phyloP scores from a whole-genome alignment of 2,888 invertebrate species.

The Agrotis exclamationis region DNA sequence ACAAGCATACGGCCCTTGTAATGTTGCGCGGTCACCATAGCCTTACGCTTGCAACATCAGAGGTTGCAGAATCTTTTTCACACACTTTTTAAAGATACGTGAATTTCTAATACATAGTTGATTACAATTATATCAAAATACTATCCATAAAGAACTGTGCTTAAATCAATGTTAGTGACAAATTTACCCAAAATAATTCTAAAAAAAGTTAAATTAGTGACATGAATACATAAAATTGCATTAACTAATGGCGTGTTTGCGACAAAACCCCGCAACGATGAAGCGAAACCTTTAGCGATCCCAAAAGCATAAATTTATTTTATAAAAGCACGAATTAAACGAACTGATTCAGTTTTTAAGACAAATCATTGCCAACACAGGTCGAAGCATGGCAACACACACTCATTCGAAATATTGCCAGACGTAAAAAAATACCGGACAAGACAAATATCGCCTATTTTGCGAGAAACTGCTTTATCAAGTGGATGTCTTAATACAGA shows the following conservation, averaged over 20 bases:
- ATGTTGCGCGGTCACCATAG: too few species aligned
- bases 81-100: too few species aligned
- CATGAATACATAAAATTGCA: conserved; percentile 6
- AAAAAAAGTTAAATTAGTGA: conserved; percentile 36
- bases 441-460: too few species aligned
- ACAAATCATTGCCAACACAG: background rate
- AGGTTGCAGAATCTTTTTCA: too few species aligned
- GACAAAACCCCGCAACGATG: conserved; percentile 37
- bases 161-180: conserved; percentile 39
- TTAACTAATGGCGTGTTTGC: conserved; percentile 51
- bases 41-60: too few species aligned
- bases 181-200: conserved; percentile 4
- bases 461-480: background rate
- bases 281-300: conserved; percentile 23
- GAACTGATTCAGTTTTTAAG: background rate
- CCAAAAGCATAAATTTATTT: conserved; percentile 23
- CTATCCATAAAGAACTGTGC: too few species aligned
- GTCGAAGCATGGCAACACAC: conserved; percentile 17
- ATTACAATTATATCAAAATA: too few species aligned
- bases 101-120: too few species aligned
- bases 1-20: too few species aligned
- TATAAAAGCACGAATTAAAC: background rate
- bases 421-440: conserved; percentile 2
- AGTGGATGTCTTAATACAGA: background rate
- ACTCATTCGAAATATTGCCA: conserved; percentile 21